phyloP scores from a whole-genome alignment of 2,797 vertebrate genomes.

The Poecilia picta region DNA sequence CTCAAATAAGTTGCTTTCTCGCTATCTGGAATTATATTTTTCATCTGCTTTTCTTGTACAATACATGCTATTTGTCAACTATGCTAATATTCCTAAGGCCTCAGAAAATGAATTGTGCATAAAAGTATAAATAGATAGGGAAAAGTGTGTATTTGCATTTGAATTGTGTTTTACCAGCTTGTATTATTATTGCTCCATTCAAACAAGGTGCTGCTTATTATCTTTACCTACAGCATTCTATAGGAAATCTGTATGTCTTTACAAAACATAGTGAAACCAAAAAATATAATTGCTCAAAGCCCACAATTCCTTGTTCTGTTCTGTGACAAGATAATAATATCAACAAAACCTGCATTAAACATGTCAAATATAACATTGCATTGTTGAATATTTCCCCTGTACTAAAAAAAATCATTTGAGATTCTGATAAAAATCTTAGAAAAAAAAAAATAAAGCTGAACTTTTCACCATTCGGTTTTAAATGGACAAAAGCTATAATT shows the following conservation, averaged over 20 bases:
- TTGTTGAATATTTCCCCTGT: constrained; percentile 58
- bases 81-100: constrained; percentile 14
- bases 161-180: constrained; percentile 8
- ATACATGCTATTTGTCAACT: constrained; percentile 30
- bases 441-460: neutral
- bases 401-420: constrained; percentile 21
- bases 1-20: constrained; percentile 37
- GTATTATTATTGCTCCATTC: constrained; percentile 25
- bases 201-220: constrained; percentile 27
- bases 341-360: constrained; percentile 72
- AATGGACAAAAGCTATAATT: neutral
- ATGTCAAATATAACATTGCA: constrained; percentile 79
- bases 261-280: constrained; percentile 82
- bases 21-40: constrained; percentile 15
- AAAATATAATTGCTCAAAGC: constrained; percentile 84
- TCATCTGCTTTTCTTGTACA: constrained; percentile 11
- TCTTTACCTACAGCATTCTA: constrained; percentile 38
- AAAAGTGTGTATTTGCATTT: constrained; percentile 13
- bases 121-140: neutral
- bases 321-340: no score
- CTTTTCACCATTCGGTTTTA: neutral
- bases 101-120: constrained; percentile 7
- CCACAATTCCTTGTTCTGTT: constrained; percentile 72
- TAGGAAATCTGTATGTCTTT: constrained; percentile 73
- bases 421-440: constrained; percentile 20